phyloP scores from a whole-genome alignment of 2,113 vertebrate genomes.

The Callipepla californica region DNA sequence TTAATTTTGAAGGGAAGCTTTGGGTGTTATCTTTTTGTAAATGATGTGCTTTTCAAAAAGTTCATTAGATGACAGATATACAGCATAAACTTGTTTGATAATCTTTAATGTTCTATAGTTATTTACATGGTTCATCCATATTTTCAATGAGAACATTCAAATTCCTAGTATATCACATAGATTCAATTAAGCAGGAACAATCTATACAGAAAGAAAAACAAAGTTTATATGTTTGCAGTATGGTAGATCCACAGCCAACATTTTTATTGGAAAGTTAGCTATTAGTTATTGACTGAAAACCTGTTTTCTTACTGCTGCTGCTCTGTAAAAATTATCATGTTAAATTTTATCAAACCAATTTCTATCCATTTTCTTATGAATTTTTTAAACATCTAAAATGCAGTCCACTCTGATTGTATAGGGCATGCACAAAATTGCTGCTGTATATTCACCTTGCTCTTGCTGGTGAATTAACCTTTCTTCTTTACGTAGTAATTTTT shows the following conservation, averaged over 20 bases:
- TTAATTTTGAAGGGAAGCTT: background rate
- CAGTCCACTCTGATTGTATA: background rate
- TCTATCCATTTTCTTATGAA: background rate
- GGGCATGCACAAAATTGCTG: background rate
- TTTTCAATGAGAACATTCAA: background rate
- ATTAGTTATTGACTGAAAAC: background rate
- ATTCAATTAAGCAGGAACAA: background rate
- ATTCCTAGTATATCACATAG: background rate
- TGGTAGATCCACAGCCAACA: background rate
- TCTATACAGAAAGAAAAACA: background rate
- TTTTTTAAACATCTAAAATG: background rate
- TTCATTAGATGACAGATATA: background rate
- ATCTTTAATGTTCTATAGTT: background rate
- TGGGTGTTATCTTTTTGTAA: background rate
- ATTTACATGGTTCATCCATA: background rate
- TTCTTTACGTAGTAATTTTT: background rate
- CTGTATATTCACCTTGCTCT: background rate
- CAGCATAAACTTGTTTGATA: background rate
- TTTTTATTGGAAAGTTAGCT: background rate
- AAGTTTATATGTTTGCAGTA: background rate
- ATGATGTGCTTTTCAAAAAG: background rate
- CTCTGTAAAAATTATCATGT: background rate
- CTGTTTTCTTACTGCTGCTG: background rate
- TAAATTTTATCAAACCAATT: background rate
- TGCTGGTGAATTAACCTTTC: background rate